A percentile compares a stretch with the other conserved stretches of the same genome.
These are phyloP conservation scores for Samia ricini DNA, from an alignment of 1,140 invertebrate species.

Conservation along the genomic window DNA sequence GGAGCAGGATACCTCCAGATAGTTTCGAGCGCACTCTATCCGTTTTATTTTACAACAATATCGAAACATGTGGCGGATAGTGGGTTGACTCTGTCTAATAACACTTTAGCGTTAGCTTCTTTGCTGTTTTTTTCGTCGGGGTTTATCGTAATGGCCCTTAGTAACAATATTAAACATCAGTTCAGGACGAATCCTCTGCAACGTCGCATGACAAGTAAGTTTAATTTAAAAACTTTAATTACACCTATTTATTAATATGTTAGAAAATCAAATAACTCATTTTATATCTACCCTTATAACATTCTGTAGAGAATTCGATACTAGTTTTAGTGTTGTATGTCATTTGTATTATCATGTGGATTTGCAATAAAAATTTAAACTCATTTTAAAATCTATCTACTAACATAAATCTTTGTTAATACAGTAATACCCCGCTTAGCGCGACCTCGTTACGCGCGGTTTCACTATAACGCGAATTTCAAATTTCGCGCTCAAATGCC, in stretches of 20 bases:
- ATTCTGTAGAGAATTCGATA: too few relatives aligned
- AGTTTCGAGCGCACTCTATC: constrained; percentile 59
- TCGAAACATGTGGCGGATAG: constrained; percentile 61
- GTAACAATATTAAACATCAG: constrained; percentile 69
- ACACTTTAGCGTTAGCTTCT: constrained; percentile 47
- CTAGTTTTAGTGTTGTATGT: too few relatives aligned
- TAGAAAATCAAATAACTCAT: neutral
- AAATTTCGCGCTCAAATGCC: too few relatives aligned
- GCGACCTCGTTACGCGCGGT: too few relatives aligned
- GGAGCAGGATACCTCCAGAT: constrained; percentile 62
- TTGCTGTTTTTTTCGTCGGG: constrained; percentile 51
- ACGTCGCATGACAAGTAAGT: constrained; percentile 60
- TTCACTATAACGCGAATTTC: too few relatives aligned
- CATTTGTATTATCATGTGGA: too few relatives aligned
- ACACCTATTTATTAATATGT: neutral
- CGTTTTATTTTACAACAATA: constrained; percentile 61
- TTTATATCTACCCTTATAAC: too few relatives aligned
- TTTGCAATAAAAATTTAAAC: too few relatives aligned
- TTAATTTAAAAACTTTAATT: neutral
- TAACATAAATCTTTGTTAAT: too few relatives aligned
- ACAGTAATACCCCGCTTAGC: too few relatives aligned
- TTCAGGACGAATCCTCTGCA: constrained; percentile 66
- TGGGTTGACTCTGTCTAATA: constrained; percentile 43
- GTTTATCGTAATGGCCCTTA: constrained; percentile 59
- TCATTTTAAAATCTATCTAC: too few relatives aligned